Conservation (phyloP, 2,113 vertebrate species). For the Brachirus orientalis region DNA sequence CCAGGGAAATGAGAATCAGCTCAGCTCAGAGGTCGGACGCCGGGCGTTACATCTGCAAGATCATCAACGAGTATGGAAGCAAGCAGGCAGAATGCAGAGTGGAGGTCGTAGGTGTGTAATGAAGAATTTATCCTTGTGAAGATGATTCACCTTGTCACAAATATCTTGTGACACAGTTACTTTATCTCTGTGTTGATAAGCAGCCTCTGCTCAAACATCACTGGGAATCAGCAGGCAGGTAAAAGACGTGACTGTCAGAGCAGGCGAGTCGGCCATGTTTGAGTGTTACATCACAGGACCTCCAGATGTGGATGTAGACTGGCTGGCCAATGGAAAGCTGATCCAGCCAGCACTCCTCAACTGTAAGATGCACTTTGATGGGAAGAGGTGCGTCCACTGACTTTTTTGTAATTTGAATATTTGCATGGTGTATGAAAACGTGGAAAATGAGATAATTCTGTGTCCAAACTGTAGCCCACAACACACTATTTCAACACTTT, state of each 20-base stretch:
- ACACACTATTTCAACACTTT: too few species aligned
- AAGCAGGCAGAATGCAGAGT: slow-evolving; percentile 88
- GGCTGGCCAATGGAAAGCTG: slow-evolving; percentile 92
- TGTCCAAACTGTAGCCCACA: too few species aligned
- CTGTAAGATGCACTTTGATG: slow-evolving; percentile 98
- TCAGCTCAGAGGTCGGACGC: slow-evolving; percentile 83
- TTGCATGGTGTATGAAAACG: too few species aligned
- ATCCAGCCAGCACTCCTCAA: slow-evolving; percentile 95
- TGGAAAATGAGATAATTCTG: too few species aligned
- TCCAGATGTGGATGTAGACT: slow-evolving; percentile 92
- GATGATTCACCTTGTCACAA: neutral
- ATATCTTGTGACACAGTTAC: neutral
- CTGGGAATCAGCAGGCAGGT: slow-evolving; percentile 86
- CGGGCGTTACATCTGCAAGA: slow-evolving; percentile 89
- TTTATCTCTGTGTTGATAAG: slow-evolving; percentile 47
- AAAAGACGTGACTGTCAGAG: slow-evolving; percentile 87
- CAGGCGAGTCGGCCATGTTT: slow-evolving; percentile 92
- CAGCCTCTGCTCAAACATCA: slow-evolving; percentile 76
- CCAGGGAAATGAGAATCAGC: slow-evolving; percentile 84
- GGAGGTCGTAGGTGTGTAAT: slow-evolving; percentile 88
- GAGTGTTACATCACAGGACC: slow-evolving; percentile 91
- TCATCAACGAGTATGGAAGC: slow-evolving; percentile 86
- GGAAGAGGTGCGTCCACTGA: slow-evolving; percentile 77
- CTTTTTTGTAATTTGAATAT: too few species aligned
- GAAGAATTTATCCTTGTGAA: neutral